Evolutionary conservation across 2,113 vertebrate genomes (phyloP).

Genomic region (Lepidothrix coronata): DNA sequence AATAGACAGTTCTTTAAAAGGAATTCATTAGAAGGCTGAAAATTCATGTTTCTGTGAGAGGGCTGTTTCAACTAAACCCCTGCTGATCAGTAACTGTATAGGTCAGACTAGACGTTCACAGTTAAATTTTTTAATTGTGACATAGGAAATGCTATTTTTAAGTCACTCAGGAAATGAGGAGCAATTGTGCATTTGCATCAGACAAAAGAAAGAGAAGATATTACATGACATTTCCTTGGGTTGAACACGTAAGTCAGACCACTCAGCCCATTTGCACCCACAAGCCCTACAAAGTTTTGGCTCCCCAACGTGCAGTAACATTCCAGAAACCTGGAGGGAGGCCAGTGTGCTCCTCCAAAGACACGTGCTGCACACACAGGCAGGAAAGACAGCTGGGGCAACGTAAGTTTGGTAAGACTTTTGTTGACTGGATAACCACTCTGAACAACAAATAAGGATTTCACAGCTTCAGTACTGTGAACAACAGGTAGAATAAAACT

Average conservation of each 20-base stretch:
- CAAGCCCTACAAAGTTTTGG: background rate
- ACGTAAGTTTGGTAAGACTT: background rate
- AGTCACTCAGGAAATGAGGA: background rate
- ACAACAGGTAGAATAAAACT: background rate
- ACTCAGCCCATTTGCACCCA: background rate
- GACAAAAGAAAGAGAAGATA: background rate
- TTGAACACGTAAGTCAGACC: background rate
- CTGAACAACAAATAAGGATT: background rate
- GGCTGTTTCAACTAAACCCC: background rate
- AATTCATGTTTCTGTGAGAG: background rate
- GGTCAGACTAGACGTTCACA: background rate
- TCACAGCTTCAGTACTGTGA: background rate
- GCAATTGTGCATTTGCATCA: background rate
- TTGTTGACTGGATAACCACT: background rate
- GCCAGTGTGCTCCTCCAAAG: background rate
- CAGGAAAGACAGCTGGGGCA: background rate
- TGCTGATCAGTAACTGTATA: background rate
- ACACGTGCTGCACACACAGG: accelerated
- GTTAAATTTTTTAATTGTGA: background rate
- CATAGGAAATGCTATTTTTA: background rate
- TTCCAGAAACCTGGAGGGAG: background rate
- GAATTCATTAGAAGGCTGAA: constrained; percentile 7
- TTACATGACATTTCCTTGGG: background rate
- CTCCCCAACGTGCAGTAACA: accelerated
- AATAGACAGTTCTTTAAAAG: constrained; percentile 25